These are phyloP conservation scores for Podocnemis expansa DNA, from an alignment of 2,113 vertebrate genomes.

Conservation along the genomic window DNA sequence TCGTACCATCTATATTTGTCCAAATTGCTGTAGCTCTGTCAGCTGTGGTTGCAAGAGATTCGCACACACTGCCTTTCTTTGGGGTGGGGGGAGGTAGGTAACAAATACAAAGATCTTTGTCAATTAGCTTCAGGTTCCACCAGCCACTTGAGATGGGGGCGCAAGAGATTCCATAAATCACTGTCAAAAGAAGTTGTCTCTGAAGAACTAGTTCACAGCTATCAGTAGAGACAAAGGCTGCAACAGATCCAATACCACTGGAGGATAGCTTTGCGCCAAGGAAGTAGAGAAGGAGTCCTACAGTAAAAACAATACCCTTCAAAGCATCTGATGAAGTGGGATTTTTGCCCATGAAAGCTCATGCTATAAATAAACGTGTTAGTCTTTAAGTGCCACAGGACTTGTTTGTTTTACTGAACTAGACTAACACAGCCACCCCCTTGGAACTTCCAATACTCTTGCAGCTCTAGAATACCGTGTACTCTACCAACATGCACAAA, in stretches of 20 bases:
- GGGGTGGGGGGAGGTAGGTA: too few relatives aligned
- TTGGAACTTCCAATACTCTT: neutral
- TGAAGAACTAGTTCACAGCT: neutral
- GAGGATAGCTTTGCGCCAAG: neutral
- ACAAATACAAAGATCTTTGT: neutral
- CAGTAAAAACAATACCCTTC: neutral
- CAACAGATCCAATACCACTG: neutral
- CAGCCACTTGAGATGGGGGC: neutral
- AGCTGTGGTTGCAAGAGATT: neutral
- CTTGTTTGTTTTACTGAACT: too few relatives aligned
- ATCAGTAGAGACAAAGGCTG: neutral
- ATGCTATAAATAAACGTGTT: too few relatives aligned
- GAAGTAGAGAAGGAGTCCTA: neutral
- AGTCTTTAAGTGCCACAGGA: too few relatives aligned
- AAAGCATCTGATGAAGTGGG: too few relatives aligned
- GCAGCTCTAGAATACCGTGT: neutral
- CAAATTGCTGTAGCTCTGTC: neutral
- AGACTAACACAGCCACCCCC: too few relatives aligned
- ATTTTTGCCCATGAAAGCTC: too few relatives aligned
- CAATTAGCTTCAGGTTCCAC: neutral
- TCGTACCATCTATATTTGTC: neutral
- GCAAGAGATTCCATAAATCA: neutral
- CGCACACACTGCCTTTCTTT: neutral
- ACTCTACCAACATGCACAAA: neutral
- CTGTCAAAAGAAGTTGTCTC: neutral